These are phyloP conservation scores for Coracias cyanogaster DNA, from an alignment of 2,797 vertebrate species.

Conservation along the genomic window DNA sequence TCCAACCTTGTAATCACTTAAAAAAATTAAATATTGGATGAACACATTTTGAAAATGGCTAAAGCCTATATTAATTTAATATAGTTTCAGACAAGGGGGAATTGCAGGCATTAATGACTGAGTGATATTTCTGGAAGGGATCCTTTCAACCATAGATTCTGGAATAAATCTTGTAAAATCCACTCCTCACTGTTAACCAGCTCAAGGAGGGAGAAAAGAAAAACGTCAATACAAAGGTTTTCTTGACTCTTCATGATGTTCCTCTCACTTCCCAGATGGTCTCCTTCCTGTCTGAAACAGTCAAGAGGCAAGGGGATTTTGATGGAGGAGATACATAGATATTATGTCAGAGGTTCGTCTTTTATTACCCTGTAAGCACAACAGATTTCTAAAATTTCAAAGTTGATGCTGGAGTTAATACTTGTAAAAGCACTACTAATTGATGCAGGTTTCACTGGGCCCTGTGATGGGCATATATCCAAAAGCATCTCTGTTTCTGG, in stretches of 20 bases:
- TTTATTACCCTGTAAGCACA: neutral
- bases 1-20: conserved; percentile 19
- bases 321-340: neutral
- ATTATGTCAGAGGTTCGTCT: neutral
- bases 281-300: neutral
- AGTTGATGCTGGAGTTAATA: neutral
- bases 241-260: neutral
- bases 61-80: conserved; percentile 23
- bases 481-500: neutral
- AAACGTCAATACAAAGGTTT: neutral
- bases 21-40: conserved; percentile 53
- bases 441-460: neutral
- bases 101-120: neutral
- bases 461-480: neutral
- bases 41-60: neutral
- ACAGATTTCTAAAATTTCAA: neutral
- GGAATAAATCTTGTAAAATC: neutral
- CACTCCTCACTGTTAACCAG: neutral
- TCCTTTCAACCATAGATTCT: neutral
- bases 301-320: neutral
- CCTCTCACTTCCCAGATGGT: neutral
- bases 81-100: neutral
- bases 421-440: neutral
- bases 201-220: neutral
- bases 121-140: neutral